Conservation (phyloP, 2,888 invertebrate genomes). For the Mallateleia sp. region DNA sequence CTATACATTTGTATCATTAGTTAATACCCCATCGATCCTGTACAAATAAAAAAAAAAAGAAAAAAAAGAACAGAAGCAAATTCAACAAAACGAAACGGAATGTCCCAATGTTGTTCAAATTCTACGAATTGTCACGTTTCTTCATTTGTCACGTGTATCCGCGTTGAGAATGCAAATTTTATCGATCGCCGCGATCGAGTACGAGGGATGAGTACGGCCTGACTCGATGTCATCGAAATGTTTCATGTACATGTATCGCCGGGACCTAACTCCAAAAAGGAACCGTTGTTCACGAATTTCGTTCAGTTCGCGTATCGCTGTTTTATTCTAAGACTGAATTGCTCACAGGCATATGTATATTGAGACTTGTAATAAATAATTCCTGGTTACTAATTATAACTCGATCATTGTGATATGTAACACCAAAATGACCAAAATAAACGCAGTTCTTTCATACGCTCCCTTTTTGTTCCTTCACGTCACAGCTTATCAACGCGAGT, state of each 20-base stretch:
- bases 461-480: neutral
- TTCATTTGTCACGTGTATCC: slow-evolving; percentile 67
- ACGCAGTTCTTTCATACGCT: slow-evolving; percentile 14
- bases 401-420: slow-evolving; percentile 51
- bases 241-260: slow-evolving; percentile 77
- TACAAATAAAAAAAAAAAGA: slow-evolving; percentile 55
- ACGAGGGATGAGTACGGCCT: slow-evolving; percentile 68
- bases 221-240: slow-evolving; percentile 72
- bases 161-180: slow-evolving; percentile 62
- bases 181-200: slow-evolving; percentile 46
- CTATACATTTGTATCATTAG: slow-evolving; percentile 75
- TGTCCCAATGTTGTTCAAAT: slow-evolving; percentile 68
- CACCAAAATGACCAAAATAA: slow-evolving; percentile 49
- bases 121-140: slow-evolving; percentile 66
- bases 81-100: too few relatives aligned
- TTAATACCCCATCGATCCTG: slow-evolving; percentile 69
- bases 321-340: slow-evolving; percentile 74
- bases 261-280: slow-evolving; percentile 65
- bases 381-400: slow-evolving; percentile 10
- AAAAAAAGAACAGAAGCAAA: too few relatives aligned
- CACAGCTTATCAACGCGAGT: neutral
- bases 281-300: slow-evolving; percentile 57
- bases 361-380: slow-evolving; percentile 17
- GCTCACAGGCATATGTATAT: slow-evolving; percentile 71
- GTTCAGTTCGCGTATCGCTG: slow-evolving; percentile 30